Evolutionary conservation across 1,140 invertebrate genomes (phyloP), one percentile per base, ranked within the genome.

Genomic region (Macrostomum lignano): DNA sequence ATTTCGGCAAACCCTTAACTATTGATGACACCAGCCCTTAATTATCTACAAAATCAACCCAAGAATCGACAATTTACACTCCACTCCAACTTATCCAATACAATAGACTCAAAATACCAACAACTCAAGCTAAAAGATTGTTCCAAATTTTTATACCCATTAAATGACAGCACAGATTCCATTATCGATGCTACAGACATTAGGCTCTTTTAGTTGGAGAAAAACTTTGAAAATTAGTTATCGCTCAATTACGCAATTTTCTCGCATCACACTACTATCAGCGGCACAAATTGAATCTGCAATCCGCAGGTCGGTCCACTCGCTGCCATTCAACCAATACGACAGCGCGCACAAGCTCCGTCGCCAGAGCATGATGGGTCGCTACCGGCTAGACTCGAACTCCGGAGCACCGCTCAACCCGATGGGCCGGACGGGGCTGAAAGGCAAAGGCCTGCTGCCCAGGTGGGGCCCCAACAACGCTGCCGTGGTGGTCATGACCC

Each of bases 391-490:
- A 9, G 32, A 33, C 15, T 25, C 32, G 5, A 9, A 11, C 10
- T 29, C 24, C 6, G 10, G 34, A 29, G 24, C 24, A 20, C 34
- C 34, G 20, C 13, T 35, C 13, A 62, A 62, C 42, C 58, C 60
- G 7, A 48, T 52, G 41, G 60, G 60, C 24, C 38, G 60, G 35
- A 61, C 60, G 17, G 60, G 60, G 9, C 34, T 62, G 1, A 36
- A 52, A 34, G 60, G 60, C 3, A 45, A 51, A 38, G 60, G 60
- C 6, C 40, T 40, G 10, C 36, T 61, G 28, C 51, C 46, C 38
- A 44, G 55, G 3, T 62, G 57, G 51, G 60, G 60, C 21, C 60
- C 60, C n/a, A 62, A 62, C 41, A 58, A 62, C 42, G 44, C 47
- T 21, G 52, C 60, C 17, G 42, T 49, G 17, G 43, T 52, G 1